Base-by-base conservation (phyloP, 30 jellyfish, hydroid and myxozoan genomes). In the Mastigias papua region DNA sequence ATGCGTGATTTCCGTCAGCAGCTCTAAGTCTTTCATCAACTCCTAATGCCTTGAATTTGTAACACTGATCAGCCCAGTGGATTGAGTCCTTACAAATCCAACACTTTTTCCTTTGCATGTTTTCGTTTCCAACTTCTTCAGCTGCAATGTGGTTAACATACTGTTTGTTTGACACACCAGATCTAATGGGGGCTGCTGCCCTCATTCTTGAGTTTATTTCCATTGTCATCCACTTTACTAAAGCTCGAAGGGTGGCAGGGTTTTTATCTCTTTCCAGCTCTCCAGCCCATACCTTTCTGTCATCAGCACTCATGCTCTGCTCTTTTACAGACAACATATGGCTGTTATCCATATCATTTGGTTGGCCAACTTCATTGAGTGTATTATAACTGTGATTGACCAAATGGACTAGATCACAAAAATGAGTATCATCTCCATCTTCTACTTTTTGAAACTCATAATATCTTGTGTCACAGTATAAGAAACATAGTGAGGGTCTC, bases 381-480 rank as follows among this genome's bases (percentile, higher is more conserved):
- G 32, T 54, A 34, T 70, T 83, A 54, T 91, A 78, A 33, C 95
- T 32, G 23, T 89, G 48, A 61, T 84, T 70, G 81, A 91, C 96
- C 46, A 86, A 80, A 76, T 91, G 90, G 35, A 91, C 86, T 48
- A 91, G 74, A 60, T 84, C 93, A 33, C 90, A 73, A 75, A 85
- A 81, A 33, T 90, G 78, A 78, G 86, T 84, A 58, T 79, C 96
- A 49, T 85, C 97, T 34, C 89, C 90, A 69, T 91, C 93, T 19
- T 85, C 83, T 29, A 86, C 66, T 76, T 84, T 69, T 76, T 48
- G 76, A 86, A 58, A 63, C 48, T 86, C 49, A 76, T 72, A 35
- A 85, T 91, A 85, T 83, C 96, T 64, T 86, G 92, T 83, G 72
- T 84, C 76, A 83, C 58, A 32, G 86, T 88, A 71, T 91, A 96